Percentiles rank a stretch among this genome's conserved stretches.
Evolutionary conservation across 2,113 vertebrate genomes (phyloP).

Genomic region (Typhlomys cinereus): DNA sequence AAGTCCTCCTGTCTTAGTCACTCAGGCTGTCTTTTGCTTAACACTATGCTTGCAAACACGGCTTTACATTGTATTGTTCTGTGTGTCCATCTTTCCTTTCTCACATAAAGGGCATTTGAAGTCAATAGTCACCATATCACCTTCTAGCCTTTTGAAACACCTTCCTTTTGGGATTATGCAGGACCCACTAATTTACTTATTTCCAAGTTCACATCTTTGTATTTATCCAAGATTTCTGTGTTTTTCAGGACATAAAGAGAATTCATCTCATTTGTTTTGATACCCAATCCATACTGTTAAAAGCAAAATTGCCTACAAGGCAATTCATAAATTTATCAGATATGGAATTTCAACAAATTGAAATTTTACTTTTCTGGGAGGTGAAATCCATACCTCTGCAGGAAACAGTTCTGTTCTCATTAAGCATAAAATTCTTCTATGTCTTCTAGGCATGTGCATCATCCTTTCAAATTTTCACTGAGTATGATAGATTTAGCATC

Average conservation of each 20-base stretch:
- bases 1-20: background rate
- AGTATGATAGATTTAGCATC: background rate
- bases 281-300: background rate
- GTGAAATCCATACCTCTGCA: background rate
- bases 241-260: background rate
- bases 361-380: background rate
- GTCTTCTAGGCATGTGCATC: background rate
- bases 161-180: background rate
- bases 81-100: background rate
- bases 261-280: background rate
- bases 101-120: background rate
- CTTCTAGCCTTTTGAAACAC: background rate
- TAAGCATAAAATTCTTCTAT: background rate
- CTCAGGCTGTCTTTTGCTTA: background rate
- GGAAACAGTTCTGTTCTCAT: background rate
- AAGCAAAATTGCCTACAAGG: background rate
- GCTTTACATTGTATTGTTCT: background rate
- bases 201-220: background rate
- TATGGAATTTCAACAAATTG: background rate
- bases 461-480: background rate
- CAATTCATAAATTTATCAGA: background rate
- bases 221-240: background rate
- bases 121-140: background rate
- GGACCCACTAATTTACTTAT: background rate
- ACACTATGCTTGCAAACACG: background rate